Conservation (phyloP, 2,113 vertebrate species). For the Dasyurus viverrinus region DNA sequence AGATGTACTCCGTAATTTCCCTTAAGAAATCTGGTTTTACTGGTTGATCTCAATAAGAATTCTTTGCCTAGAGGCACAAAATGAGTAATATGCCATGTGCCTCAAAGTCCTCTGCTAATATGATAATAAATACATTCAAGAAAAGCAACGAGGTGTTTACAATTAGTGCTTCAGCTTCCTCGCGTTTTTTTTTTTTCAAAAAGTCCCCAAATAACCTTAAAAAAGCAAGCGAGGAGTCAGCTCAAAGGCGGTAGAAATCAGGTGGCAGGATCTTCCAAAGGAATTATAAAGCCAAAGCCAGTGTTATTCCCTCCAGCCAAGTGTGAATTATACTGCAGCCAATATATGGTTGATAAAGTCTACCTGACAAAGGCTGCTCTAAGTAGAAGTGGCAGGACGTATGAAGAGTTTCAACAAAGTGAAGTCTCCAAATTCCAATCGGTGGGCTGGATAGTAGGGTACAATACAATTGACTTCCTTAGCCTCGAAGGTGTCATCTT, state of each 20-base stretch:
- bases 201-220: constrained; percentile 55
- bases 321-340: constrained; percentile 47
- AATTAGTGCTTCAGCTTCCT: constrained; percentile 74
- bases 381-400: neutral
- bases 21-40: constrained; percentile 86
- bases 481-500: neutral
- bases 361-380: neutral
- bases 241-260: constrained; percentile 57
- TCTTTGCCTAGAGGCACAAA: constrained; percentile 83
- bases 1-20: constrained; percentile 83
- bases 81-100: constrained; percentile 82
- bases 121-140: constrained; percentile 80
- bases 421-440: constrained; percentile 41
- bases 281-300: constrained; percentile 61
- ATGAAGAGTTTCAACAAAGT: neutral
- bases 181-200: constrained; percentile 54
- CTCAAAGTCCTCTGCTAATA: constrained; percentile 80
- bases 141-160: constrained; percentile 80
- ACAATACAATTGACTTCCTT: neutral
- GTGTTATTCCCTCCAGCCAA: constrained; percentile 65
- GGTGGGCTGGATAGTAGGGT: neutral
- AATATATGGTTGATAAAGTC: neutral
- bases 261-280: constrained; percentile 53
- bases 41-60: constrained; percentile 86
- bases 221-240: constrained; percentile 28